Base-by-base conservation (phyloP, 92 coral and sea anemone genomes). In the Siderastrea siderea region DNA sequence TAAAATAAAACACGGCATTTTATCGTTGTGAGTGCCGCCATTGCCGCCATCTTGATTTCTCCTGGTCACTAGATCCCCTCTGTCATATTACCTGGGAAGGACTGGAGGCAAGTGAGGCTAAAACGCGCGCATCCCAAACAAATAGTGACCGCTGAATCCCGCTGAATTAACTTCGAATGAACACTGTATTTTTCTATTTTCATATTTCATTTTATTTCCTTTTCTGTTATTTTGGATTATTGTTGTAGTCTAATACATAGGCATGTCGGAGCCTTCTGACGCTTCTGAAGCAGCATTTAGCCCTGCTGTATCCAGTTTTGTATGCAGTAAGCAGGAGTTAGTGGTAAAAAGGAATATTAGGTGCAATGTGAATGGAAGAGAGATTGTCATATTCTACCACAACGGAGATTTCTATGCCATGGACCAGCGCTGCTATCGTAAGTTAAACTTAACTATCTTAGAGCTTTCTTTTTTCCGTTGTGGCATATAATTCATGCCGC, bases 381-480 rank as follows among this genome's bases (percentile, higher is more conserved):
- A 83, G 3, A 48, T 92, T 38, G 95, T 88, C 13, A 48, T 92
- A 11, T 92, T 92, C 84, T 75, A 84, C 73, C 90, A 80, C 61
- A 50, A 83, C 19, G 84, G 82, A 13, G 62, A 80, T 3, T 68
- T 92, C 66, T 81, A 68, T 80, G 92, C 92, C 48, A 79, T 92
- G 78, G 95, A 92, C 63, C 93, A 92, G 74, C 88, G 46, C 3
- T 92, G 95, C 75, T 92, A 92, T 68, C 95, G 93, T 92, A 75
- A 88, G 94, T 88, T 5, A 51, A 6, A 7, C 17, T 7, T 2
- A 1, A 1, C 4, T 4, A 1, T 8, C 13, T 14, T 8, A 15
- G 9, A 45, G 6, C 14, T 12, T 26, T 65, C 9, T 15, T 17
- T 17, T 3, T 65, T 17, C 45, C 6, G 68, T 64, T 16, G 67